A percentile compares a stretch with the other conserved stretches of the same genome.
Conservation (phyloP, 1,140 invertebrate species). For the Helicorthomorpha holstii region DNA sequence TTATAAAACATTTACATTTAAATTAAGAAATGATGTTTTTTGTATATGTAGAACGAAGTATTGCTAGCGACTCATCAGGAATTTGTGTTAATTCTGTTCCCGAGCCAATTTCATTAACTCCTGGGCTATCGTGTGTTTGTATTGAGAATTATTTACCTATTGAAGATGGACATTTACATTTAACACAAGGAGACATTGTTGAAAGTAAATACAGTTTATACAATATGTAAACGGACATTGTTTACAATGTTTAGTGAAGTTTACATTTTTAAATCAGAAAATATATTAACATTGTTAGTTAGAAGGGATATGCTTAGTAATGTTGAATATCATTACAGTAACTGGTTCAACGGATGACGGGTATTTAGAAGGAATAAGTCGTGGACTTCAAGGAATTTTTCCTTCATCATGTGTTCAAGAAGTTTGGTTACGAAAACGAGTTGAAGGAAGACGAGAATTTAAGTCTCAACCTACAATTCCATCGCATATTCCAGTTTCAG, state of each 20-base stretch:
- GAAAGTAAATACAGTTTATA: too few relatives aligned
- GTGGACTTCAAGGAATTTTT: conserved; percentile 53
- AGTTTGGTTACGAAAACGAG: conserved; percentile 45
- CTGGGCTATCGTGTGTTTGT: conserved; percentile 65
- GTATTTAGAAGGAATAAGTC: conserved; percentile 62
- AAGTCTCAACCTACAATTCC: conserved; percentile 7
- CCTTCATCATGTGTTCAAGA: conserved; percentile 78
- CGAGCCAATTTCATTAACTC: conserved; percentile 14
- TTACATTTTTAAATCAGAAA: too few relatives aligned
- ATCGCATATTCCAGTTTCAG: too few relatives aligned
- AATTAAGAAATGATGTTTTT: too few relatives aligned
- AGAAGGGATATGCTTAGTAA: background rate
- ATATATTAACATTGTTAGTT: background rate
- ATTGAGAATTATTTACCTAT: conserved; percentile 58
- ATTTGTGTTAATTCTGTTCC: conserved; percentile 5
- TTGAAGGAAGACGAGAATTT: conserved; percentile 16
- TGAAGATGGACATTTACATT: conserved; percentile 52
- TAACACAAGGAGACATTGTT: conserved; percentile 73
- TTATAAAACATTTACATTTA: too few relatives aligned
- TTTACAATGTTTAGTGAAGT: too few relatives aligned
- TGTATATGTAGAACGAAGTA: conserved; percentile 13
- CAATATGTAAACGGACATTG: too few relatives aligned
- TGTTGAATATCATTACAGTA: too few relatives aligned
- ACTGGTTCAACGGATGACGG: conserved; percentile 74
- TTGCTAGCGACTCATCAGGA: conserved; percentile 10